phyloP scores from a whole-genome alignment of 1,140 invertebrate species.

The Camponotus vicinus region DNA sequence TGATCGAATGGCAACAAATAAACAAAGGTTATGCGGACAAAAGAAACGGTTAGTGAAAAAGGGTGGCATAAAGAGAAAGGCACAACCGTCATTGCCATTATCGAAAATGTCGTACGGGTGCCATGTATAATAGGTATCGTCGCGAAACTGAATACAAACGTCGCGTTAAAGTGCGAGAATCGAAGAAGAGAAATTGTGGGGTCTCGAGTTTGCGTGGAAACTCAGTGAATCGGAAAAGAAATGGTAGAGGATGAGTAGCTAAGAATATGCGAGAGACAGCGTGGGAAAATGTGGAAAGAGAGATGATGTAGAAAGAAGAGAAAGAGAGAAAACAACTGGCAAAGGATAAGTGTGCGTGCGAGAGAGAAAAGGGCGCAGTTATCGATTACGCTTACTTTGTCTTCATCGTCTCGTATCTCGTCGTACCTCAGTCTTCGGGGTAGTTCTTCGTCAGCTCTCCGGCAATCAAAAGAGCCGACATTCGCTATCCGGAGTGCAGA shows the following conservation, averaged over 20 bases:
- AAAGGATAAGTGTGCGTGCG: not conserved
- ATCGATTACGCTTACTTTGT: conserved; percentile 69
- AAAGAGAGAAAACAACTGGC: conserved; percentile 25
- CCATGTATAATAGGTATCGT: conserved; percentile 57
- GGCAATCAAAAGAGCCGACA: conserved; percentile 65
- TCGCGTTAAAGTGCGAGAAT: conserved; percentile 69
- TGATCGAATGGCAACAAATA: conserved; percentile 15
- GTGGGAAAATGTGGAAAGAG: conserved; percentile 7
- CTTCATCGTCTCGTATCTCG: conserved; percentile 32
- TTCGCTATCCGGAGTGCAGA: conserved; percentile 47
- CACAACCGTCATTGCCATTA: conserved; percentile 62
- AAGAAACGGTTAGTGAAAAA: conserved; percentile 1
- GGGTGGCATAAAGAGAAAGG: conserved; percentile 36
- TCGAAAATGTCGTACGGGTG: conserved; percentile 57
- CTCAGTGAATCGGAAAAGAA: conserved; percentile 18
- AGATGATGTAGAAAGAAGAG: not conserved
- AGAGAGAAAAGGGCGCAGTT: not conserved
- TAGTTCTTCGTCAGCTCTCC: conserved; percentile 39
- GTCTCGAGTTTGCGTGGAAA: conserved; percentile 56
- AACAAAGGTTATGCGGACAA: not conserved
- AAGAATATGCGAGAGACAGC: not conserved
- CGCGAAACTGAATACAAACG: conserved; percentile 60
- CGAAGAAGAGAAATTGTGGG: conserved; percentile 57
- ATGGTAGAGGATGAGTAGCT: conserved; percentile 25
- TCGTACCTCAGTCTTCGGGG: conserved; percentile 51